Conservation (phyloP, 2,888 invertebrate species). For the Drosophila affinis region DNA sequence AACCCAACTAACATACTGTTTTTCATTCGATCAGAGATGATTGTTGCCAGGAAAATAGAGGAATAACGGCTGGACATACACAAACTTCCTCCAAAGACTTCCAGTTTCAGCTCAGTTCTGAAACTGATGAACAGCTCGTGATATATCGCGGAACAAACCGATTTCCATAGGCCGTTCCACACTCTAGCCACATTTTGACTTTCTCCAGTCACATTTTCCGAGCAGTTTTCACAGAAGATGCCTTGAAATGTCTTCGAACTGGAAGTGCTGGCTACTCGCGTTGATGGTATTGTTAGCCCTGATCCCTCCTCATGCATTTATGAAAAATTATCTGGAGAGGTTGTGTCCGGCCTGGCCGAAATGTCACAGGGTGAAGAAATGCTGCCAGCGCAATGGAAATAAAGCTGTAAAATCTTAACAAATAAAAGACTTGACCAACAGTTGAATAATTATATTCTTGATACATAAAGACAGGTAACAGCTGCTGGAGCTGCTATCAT, state of each 20-base stretch:
- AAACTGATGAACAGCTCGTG: too few relatives aligned
- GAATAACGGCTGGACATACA: too few relatives aligned
- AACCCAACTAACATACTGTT: too few relatives aligned
- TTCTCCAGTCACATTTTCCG: too few relatives aligned
- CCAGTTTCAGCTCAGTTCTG: neutral
- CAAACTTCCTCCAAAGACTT: too few relatives aligned
- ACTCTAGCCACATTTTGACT: neutral
- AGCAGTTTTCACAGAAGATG: too few relatives aligned
- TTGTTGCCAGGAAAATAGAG: too few relatives aligned
- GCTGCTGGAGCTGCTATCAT: too few relatives aligned
- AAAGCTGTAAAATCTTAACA: neutral
- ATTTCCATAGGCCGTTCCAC: neutral
- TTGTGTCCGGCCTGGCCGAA: neutral
- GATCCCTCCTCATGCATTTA: neutral
- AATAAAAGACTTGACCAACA: neutral
- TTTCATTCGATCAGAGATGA: too few relatives aligned
- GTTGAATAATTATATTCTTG: neutral
- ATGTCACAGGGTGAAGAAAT: neutral
- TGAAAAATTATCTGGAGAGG: accelerated
- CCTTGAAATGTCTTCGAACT: neutral
- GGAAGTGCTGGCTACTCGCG: neutral
- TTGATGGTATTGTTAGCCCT: neutral
- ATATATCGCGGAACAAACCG: neutral
- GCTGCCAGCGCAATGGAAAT: neutral
- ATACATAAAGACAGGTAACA: too few relatives aligned